Evolutionary conservation across 2,113 vertebrate genomes (phyloP).

Genomic region (Lanius collurio): DNA sequence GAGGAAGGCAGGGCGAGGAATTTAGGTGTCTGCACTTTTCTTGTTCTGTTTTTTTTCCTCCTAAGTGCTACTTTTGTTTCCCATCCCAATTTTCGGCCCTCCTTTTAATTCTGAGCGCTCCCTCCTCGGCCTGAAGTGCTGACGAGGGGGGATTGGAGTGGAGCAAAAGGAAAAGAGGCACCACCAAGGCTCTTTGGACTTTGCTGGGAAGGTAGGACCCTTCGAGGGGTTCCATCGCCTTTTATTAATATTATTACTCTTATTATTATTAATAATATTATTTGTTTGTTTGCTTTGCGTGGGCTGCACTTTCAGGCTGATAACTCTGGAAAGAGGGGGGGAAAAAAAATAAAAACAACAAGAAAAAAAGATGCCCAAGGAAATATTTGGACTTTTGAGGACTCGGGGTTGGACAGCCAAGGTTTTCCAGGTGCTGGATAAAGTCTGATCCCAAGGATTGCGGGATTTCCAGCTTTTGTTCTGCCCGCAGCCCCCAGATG

Average conservation of each 20-base stretch:
- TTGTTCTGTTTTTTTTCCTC: background rate
- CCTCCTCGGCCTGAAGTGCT: background rate
- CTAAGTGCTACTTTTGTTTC: conserved; percentile 6
- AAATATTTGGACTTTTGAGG: background rate
- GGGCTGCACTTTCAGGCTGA: background rate
- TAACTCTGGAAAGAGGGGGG: background rate
- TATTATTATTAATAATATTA: too few relatives aligned
- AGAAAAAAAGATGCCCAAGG: background rate
- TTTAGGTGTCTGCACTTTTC: conserved; percentile 83
- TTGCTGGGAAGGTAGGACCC: background rate
- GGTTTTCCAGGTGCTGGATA: background rate
- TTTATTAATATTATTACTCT: background rate
- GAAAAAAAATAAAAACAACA: background rate
- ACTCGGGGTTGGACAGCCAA: background rate
- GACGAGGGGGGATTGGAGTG: background rate
- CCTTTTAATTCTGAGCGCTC: background rate
- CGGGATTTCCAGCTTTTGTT: conserved; percentile 9
- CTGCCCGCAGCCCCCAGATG: background rate
- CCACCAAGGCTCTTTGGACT: background rate
- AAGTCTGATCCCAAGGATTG: background rate
- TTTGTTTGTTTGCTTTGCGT: background rate
- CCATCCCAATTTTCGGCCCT: background rate
- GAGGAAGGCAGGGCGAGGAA: conserved; percentile 83
- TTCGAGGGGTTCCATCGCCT: background rate
- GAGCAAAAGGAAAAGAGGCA: background rate